These are phyloP conservation scores for Phthorimaea operculella DNA, from an alignment of 1,140 invertebrate genomes.

Conservation along the genomic window DNA sequence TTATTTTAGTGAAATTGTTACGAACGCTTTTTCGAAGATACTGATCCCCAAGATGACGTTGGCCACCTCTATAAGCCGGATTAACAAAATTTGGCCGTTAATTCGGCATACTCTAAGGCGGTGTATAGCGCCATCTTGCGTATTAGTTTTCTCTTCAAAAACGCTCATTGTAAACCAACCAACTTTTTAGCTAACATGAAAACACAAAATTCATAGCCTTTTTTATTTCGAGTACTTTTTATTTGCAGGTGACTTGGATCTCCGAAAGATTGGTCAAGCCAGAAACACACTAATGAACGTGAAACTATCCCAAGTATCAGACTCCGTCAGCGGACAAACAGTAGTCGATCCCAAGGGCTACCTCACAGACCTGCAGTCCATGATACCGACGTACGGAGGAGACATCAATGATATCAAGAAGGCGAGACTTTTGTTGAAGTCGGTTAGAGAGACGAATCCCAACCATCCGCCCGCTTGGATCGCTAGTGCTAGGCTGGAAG, in stretches of 20 bases:
- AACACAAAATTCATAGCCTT: too few relatives aligned
- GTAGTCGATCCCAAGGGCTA: slow-evolving; percentile 99
- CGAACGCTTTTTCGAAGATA: too few relatives aligned
- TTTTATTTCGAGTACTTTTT: neutral
- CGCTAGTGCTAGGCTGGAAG: slow-evolving; percentile 96
- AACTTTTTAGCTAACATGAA: too few relatives aligned
- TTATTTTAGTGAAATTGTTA: too few relatives aligned
- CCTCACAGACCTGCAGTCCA: slow-evolving; percentile 97
- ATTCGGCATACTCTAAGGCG: too few relatives aligned
- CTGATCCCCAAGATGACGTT: too few relatives aligned
- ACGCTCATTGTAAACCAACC: too few relatives aligned
- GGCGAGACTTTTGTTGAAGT: slow-evolving; percentile 94
- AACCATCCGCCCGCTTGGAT: slow-evolving; percentile 99
- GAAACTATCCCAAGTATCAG: slow-evolving; percentile 96
- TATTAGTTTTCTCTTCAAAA: too few relatives aligned
- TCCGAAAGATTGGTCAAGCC: slow-evolving; percentile 98
- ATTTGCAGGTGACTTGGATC: slow-evolving; percentile 93
- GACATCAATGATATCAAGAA: slow-evolving; percentile 99
- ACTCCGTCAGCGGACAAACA: slow-evolving; percentile 98
- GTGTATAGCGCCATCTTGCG: too few relatives aligned
- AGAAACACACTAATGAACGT: slow-evolving; percentile 99
- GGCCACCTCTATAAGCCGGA: too few relatives aligned
- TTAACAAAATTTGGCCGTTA: too few relatives aligned
- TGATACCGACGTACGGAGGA: slow-evolving; percentile 98
- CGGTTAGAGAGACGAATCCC: slow-evolving; percentile 98